phyloP scores from a whole-genome alignment of 2,888 invertebrate species.

The Drosophila sordidula region DNA sequence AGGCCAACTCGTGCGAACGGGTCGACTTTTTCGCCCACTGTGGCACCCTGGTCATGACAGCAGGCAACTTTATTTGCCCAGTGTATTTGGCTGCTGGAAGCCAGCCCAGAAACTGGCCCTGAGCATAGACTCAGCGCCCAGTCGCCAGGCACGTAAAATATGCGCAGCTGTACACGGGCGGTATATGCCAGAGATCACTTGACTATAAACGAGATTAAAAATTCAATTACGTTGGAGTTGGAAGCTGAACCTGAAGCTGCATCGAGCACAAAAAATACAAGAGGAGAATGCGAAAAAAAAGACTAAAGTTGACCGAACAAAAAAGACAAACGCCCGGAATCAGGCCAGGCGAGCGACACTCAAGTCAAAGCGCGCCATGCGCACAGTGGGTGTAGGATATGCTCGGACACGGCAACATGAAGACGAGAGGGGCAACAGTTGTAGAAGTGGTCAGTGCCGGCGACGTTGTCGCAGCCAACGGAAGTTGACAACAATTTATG shows the following conservation, averaged over 20 bases:
- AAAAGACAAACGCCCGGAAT: slow-evolving; percentile 50
- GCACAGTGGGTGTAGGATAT: slow-evolving; percentile 26
- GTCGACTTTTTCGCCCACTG: not conserved
- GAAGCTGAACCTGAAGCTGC: slow-evolving; percentile 76
- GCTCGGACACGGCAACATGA: slow-evolving; percentile 25
- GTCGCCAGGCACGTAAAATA: slow-evolving; percentile 76
- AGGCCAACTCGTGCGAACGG: slow-evolving; percentile 15
- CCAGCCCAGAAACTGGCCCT: slow-evolving; percentile 41
- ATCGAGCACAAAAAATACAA: slow-evolving; percentile 34
- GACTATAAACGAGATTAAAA: slow-evolving; percentile 85
- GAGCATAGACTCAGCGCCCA: slow-evolving; percentile 34
- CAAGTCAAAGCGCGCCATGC: slow-evolving; percentile 65
- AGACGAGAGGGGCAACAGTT: slow-evolving; percentile 10
- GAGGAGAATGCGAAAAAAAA: slow-evolving; percentile 17
- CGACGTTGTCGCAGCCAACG: slow-evolving; percentile 80
- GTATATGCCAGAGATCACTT: slow-evolving; percentile 84
- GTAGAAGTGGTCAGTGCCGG: slow-evolving; percentile 76
- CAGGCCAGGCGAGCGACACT: slow-evolving; percentile 45
- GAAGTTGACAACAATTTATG: slow-evolving; percentile 84
- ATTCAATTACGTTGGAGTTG: slow-evolving; percentile 84
- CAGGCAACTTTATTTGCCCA: slow-evolving; percentile 68
- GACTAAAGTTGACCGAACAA: slow-evolving; percentile 29
- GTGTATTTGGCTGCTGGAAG: slow-evolving; percentile 57
- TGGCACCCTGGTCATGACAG: slow-evolving; percentile 29
- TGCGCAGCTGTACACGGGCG: slow-evolving; percentile 76